phyloP scores from a whole-genome alignment of 1,140 invertebrate species.

The Apis cerana region DNA sequence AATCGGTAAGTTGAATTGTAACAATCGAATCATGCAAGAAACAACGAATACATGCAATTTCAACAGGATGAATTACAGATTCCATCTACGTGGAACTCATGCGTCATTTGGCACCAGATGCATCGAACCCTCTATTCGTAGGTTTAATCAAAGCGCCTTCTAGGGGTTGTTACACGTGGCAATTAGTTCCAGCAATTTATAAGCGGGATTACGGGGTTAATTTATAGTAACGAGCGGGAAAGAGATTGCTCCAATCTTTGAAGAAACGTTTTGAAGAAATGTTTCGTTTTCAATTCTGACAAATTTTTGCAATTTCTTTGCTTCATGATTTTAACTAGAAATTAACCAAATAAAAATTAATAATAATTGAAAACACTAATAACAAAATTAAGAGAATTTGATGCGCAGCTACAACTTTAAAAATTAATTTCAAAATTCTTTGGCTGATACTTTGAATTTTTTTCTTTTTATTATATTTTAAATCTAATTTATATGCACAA shows the following conservation, averaged over 20 bases:
- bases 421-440: too few relatives aligned
- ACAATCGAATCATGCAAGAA: neutral
- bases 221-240: conserved; percentile 56
- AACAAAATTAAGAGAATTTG: too few relatives aligned
- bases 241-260: neutral
- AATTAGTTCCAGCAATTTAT: conserved; percentile 70
- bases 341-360: too few relatives aligned
- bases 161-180: conserved; percentile 58
- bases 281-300: neutral
- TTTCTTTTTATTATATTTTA: neutral
- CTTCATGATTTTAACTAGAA: too few relatives aligned
- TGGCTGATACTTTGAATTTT: too few relatives aligned
- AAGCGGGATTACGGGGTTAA: conserved; percentile 65
- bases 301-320: neutral
- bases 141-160: conserved; percentile 70
- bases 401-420: too few relatives aligned
- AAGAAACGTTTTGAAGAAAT: neutral
- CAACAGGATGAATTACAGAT: conserved; percentile 12
- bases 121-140: conserved; percentile 45
- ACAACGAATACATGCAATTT: neutral
- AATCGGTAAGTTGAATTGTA: neutral
- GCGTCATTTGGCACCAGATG: conserved; percentile 65
- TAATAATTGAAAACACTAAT: too few relatives aligned
- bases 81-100: neutral
- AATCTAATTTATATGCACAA: conserved; percentile 14